Percentiles rank a stretch among this genome's conserved stretches.
These are phyloP conservation scores for Passerculus sandwichensis DNA, from an alignment of 2,797 vertebrate genomes.

Conservation along the genomic window DNA sequence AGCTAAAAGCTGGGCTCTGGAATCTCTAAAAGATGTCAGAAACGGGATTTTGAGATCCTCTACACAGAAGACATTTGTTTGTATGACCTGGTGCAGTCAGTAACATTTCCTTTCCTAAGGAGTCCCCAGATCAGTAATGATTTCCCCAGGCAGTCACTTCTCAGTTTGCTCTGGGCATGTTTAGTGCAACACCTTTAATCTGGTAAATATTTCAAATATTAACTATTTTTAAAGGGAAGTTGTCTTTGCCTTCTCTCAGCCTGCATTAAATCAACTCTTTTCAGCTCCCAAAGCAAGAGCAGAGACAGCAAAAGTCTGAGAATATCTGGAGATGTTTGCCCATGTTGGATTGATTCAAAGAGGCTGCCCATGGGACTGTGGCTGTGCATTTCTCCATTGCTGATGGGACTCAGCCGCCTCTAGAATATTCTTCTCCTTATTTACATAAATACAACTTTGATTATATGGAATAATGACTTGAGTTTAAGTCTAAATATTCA, in stretches of 20 bases:
- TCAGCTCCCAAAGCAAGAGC: not conserved
- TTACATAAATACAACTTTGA: not conserved
- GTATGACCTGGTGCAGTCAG: not conserved
- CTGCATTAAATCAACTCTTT: not conserved
- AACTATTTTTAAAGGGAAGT: not conserved
- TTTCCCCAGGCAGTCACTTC: not conserved
- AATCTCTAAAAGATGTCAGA: not conserved
- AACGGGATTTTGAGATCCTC: not conserved
- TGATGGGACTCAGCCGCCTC: not conserved
- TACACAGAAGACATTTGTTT: not conserved
- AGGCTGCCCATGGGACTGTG: too few relatives aligned
- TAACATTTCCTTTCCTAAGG: not conserved
- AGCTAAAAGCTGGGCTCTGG: not conserved
- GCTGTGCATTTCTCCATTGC: not conserved
- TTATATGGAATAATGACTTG: not conserved
- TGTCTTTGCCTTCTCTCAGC: not conserved
- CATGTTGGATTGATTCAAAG: not conserved
- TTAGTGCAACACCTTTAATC: not conserved
- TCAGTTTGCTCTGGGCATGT: rapidly evolving
- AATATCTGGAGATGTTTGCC: not conserved
- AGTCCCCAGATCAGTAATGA: not conserved
- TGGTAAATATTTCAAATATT: not conserved
- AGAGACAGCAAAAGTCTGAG: not conserved
- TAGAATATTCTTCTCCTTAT: not conserved
- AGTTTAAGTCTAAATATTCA: not conserved